Percentiles rank a stretch among this genome's conserved stretches.
phyloP scores from a whole-genome alignment of 2,113 vertebrate genomes.

The Urocolius indicus region DNA sequence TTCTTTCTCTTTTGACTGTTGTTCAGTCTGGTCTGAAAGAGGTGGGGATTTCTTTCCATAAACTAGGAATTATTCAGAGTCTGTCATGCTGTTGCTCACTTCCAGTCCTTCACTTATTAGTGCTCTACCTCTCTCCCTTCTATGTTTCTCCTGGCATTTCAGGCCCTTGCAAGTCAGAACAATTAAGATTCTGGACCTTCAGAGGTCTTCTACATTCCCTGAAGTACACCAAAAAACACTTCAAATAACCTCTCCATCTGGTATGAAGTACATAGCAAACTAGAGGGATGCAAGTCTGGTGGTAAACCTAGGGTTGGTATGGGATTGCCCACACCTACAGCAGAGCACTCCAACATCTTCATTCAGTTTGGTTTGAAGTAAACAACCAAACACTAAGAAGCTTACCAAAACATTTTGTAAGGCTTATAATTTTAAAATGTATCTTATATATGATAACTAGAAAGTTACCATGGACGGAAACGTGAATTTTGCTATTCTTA shows the following conservation, averaged over 20 bases:
- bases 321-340: background rate
- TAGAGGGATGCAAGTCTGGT: background rate
- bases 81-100: background rate
- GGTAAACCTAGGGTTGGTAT: background rate
- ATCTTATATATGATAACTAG: background rate
- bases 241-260: background rate
- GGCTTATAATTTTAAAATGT: background rate
- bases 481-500: background rate
- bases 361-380: background rate
- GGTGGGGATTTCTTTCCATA: background rate
- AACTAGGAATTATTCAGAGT: background rate
- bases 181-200: background rate
- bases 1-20: background rate
- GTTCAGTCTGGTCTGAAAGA: background rate
- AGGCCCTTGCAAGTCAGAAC: background rate
- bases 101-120: background rate
- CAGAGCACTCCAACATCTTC: background rate
- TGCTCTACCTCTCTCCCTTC: background rate
- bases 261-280: background rate
- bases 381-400: background rate
- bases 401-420: background rate
- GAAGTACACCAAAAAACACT: background rate
- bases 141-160: background rate
- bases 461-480: background rate
- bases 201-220: background rate